Evolutionary conservation across 2,888 invertebrate species (phyloP).

Genomic region (Apotomis turbidana): DNA sequence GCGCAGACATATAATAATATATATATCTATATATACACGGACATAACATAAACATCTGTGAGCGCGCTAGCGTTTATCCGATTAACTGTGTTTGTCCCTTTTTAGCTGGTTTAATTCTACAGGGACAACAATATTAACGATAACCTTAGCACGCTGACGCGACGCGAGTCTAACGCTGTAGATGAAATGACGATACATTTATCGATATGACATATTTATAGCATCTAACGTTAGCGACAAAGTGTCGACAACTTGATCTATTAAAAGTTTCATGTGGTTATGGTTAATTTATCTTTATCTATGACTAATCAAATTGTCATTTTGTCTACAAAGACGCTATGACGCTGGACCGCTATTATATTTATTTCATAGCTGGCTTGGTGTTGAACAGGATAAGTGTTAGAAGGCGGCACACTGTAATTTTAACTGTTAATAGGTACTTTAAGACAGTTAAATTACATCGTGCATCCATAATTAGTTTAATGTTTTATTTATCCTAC

Average conservation of each 20-base stretch:
- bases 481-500: constrained; percentile 25
- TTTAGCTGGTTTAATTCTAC: not conserved
- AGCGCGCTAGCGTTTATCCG: constrained; percentile 14
- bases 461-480: constrained; percentile 28
- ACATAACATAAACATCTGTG: constrained; percentile 39
- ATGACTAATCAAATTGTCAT: constrained; percentile 10
- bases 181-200: constrained; percentile 22
- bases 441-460: constrained; percentile 7
- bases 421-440: constrained; percentile 1
- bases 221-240: not conserved
- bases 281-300: no score
- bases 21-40: constrained; percentile 36
- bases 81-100: not conserved
- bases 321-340: constrained; percentile 16
- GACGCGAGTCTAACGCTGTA: constrained; percentile 9
- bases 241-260: no score
- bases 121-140: not conserved
- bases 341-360: constrained; percentile 30
- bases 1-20: constrained; percentile 56
- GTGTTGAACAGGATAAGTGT: constrained; percentile 39
- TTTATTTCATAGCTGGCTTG: constrained; percentile 40
- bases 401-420: constrained; percentile 22
- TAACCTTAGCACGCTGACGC: constrained; percentile 19
- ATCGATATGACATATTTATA: not conserved
- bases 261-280: no score